These are phyloP conservation scores for Hucho hucho DNA, from an alignment of 2,113 vertebrate species.

Conservation along the genomic window DNA sequence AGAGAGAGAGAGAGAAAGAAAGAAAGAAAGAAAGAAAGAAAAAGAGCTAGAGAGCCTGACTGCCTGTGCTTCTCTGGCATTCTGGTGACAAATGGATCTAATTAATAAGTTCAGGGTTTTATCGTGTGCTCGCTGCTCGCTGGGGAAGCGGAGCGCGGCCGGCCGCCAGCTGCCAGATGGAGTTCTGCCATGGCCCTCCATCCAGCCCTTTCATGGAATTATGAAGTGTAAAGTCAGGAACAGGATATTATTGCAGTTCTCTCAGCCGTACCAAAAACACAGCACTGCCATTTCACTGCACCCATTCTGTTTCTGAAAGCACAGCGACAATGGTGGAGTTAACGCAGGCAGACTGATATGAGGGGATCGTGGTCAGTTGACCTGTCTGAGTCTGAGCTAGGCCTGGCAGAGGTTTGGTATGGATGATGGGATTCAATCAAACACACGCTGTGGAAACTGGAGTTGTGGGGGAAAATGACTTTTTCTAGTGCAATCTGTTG, in stretches of 20 bases:
- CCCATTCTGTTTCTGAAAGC: constrained; percentile 59
- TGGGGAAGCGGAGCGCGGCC: constrained; percentile 39
- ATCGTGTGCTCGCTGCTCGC: constrained; percentile 36
- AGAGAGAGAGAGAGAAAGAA: too few relatives aligned
- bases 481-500: background rate
- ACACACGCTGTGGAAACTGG: background rate
- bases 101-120: constrained; percentile 63
- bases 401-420: constrained; percentile 31
- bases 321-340: constrained; percentile 51
- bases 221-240: constrained; percentile 48
- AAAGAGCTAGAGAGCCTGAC: too few relatives aligned
- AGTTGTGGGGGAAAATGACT: background rate
- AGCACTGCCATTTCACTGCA: constrained; percentile 47
- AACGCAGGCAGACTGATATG: constrained; percentile 52
- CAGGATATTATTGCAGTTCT: constrained; percentile 54
- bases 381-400: constrained; percentile 20
- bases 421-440: background rate
- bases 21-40: too few relatives aligned
- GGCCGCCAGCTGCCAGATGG: constrained; percentile 41
- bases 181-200: constrained; percentile 45
- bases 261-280: constrained; percentile 19
- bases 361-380: constrained; percentile 36
- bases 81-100: constrained; percentile 68
- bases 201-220: constrained; percentile 46
- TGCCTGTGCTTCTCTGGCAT: constrained; percentile 35